Evolutionary conservation across 2,888 invertebrate species (phyloP).

Genomic region (Archaeoteleia sp.): DNA sequence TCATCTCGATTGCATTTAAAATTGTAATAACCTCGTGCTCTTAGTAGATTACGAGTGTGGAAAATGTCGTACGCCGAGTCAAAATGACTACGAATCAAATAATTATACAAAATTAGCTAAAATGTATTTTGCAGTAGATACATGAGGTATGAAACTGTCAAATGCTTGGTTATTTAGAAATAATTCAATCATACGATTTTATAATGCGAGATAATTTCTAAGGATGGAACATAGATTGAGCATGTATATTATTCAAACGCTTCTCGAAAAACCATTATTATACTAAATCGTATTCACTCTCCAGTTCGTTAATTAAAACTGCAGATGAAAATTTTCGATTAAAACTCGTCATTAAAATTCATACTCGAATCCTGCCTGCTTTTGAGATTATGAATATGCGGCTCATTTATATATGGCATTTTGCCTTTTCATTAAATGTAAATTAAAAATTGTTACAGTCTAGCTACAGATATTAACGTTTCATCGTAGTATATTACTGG

Average conservation of each 20-base stretch:
- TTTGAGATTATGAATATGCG: constrained; percentile 10
- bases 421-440: constrained; percentile 16
- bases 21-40: too few species aligned
- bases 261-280: background rate
- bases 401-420: constrained; percentile 13
- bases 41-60: too few species aligned
- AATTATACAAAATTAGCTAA: too few species aligned
- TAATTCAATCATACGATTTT: too few species aligned
- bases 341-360: constrained; percentile 18
- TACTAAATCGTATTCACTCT: constrained; percentile 1
- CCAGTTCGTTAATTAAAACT: constrained; percentile 12
- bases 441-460: constrained; percentile 14
- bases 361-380: constrained; percentile 7
- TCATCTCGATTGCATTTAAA: too few species aligned
- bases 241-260: background rate
- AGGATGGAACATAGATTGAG: background rate
- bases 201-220: background rate
- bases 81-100: too few species aligned
- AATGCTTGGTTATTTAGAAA: too few species aligned
- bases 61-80: too few species aligned
- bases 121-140: too few species aligned
- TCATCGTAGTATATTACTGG: constrained; percentile 5
- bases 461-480: constrained; percentile 7
- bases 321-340: constrained; percentile 20
- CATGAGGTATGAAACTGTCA: too few species aligned